Evolutionary conservation across 2,888 invertebrate genomes (phyloP).

Genomic region (Neoitamus cyanurus): DNA sequence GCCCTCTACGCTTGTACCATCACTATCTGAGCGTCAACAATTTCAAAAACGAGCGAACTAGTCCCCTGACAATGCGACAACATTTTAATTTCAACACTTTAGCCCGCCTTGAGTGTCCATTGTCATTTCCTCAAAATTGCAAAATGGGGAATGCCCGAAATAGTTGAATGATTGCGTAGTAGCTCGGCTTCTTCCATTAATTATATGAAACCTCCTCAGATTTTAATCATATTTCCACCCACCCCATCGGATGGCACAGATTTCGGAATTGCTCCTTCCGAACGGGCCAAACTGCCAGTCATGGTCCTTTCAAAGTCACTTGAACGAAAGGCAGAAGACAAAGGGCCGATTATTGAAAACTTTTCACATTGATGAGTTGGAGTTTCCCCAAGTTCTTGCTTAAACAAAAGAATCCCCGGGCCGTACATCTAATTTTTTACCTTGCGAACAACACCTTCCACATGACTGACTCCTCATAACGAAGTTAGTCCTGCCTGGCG

Average conservation of each 20-base stretch:
- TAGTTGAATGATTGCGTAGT: background rate
- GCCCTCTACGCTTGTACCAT: too few relatives aligned
- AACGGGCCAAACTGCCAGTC: conserved; percentile 20
- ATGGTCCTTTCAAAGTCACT: background rate
- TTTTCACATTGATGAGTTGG: conserved; percentile 38
- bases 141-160: background rate
- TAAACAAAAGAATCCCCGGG: conserved; percentile 14
- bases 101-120: background rate
- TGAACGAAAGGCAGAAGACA: conserved; percentile 24
- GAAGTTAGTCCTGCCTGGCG: conserved; percentile 47
- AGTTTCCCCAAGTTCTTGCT: conserved; percentile 19
- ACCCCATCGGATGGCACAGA: background rate
- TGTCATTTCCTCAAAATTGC: background rate
- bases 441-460: conserved; percentile 33
- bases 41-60: background rate
- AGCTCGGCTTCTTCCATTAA: background rate
- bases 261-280: background rate
- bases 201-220: background rate
- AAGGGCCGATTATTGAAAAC: conserved; percentile 20
- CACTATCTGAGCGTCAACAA: background rate
- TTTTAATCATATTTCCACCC: background rate
- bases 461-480: conserved; percentile 41
- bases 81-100: background rate
- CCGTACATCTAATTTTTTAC: conserved; percentile 33
- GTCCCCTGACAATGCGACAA: too few relatives aligned